A percentile compares a stretch with the other conserved stretches of the same genome.
These are phyloP conservation scores for Stigmatopora nigra DNA, from an alignment of 2,113 vertebrate genomes.

Conservation along the genomic window DNA sequence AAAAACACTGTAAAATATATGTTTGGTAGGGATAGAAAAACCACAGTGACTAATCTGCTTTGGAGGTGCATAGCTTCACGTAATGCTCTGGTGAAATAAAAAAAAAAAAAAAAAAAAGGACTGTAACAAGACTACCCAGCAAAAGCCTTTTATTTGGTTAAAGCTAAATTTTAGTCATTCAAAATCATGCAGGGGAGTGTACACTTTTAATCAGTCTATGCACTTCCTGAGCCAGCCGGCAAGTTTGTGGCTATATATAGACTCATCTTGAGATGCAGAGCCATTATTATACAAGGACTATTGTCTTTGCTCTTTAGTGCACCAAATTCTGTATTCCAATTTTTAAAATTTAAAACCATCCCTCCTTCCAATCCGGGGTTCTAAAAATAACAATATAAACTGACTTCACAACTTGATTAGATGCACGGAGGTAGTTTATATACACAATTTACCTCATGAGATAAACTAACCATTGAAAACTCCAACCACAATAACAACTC, in stretches of 20 bases:
- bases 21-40: conserved; percentile 23
- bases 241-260: conserved; percentile 29
- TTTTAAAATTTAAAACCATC: conserved; percentile 19
- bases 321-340: conserved; percentile 19
- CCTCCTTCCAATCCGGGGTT: conserved; percentile 21
- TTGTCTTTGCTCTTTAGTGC: conserved; percentile 18
- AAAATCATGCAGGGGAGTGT: conserved; percentile 26
- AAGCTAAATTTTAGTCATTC: conserved; percentile 34
- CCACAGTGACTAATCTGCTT: conserved; percentile 64
- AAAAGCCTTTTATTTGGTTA: conserved; percentile 45
- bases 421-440: not conserved
- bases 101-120: conserved; percentile 54
- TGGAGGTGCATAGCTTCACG: conserved; percentile 67
- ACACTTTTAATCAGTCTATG: conserved; percentile 30
- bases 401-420: not conserved
- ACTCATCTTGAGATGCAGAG: conserved; percentile 22
- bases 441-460: not conserved
- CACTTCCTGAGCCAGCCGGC: conserved; percentile 9
- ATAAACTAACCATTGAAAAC: not conserved
- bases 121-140: conserved; percentile 46
- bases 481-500: not conserved
- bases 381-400: not conserved
- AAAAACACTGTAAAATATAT: conserved; percentile 39
- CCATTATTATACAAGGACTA: conserved; percentile 33
- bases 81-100: conserved; percentile 61